These are phyloP conservation scores for Tenebrosternarchus preto DNA, from an alignment of 2,113 vertebrate genomes.

Conservation along the genomic window DNA sequence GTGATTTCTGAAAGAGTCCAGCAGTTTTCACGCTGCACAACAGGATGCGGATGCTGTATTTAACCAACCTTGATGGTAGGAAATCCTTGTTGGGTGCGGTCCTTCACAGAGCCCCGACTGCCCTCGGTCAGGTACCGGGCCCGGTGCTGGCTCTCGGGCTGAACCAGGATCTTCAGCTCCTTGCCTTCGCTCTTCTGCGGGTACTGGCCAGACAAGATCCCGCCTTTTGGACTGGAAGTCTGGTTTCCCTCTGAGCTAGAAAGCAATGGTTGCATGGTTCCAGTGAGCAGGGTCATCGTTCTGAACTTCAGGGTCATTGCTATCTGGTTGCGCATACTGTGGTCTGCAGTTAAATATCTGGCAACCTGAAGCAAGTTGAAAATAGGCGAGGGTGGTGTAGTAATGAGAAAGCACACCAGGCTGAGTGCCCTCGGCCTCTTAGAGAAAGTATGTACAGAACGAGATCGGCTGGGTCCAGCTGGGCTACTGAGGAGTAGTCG, in stretches of 20 bases:
- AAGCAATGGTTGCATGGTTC: constrained; percentile 41
- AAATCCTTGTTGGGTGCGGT: constrained; percentile 94
- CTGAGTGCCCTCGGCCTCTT: neutral
- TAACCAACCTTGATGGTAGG: constrained; percentile 90
- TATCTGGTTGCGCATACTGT: neutral
- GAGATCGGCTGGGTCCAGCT: neutral
- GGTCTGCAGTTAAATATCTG: neutral
- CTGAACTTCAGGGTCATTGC: neutral
- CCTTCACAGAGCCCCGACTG: constrained; percentile 96
- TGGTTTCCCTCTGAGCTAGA: constrained; percentile 72
- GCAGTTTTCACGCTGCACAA: neutral
- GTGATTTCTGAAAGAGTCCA: neutral
- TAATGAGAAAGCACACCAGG: neutral
- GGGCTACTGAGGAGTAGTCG: neutral
- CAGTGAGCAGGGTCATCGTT: constrained; percentile 2
- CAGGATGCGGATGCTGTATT: neutral
- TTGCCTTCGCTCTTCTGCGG: constrained; percentile 91
- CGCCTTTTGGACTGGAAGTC: constrained; percentile 77
- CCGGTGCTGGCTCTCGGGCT: constrained; percentile 95
- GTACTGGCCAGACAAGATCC: constrained; percentile 86
- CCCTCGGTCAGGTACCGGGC: constrained; percentile 97
- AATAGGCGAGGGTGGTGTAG: constrained; percentile 15
- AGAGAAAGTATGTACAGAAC: neutral
- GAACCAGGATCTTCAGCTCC: constrained; percentile 94
- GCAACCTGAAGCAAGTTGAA: neutral